Base-by-base conservation (phyloP, 2,888 invertebrate species). In the Vanessa cardui region DNA sequence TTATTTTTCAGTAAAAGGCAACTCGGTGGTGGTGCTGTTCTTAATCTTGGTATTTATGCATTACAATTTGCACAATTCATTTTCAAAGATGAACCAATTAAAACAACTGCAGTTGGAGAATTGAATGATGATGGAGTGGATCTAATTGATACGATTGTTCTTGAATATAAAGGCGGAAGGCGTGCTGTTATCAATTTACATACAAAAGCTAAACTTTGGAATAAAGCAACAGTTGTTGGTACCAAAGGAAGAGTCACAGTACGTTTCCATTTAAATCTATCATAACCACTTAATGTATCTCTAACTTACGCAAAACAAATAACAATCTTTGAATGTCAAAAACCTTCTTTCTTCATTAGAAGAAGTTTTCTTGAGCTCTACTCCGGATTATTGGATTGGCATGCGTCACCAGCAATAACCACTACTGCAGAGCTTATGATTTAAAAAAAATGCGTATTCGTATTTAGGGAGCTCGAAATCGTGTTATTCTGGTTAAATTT, bases 31-130 rank as follows among this genome's bases (percentile, higher is more conserved):
- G 96, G 96, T 47, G 95, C 95, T 0, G 86, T 96, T 54, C 87
- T 97, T 18, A 97, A 97, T 79, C 83, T 97, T 56, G 98, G 97
- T 0, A 91, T 97, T 16, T 98, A 98, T 80, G 85, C 93, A 0
- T 88, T 97, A 15, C 97, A 98, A 79, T 94, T 96, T 45, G 94
- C 95, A 0, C 95, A 95, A 77, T 94, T 94, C 80, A 91, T 96
- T 7, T 97, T 95, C 84, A 93, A 94, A 76, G 94, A 95, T 1
- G 94, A 95, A 69, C 98, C 98, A 0, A 84, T 86, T 26, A 94
- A 94, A 72, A 94, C 98, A 49, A 93, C 93, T 31, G 95, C 96
- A 0, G 85, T 90, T 3, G 98, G 97, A 0, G 93, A 94, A 63
- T 78, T 97, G 56, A 97, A 96, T 78, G 83, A 92, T 0, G 93